Base-by-base conservation (phyloP, 37 sponge, comb jelly and placozoan genomes). In the Theonella swinhoei region DNA sequence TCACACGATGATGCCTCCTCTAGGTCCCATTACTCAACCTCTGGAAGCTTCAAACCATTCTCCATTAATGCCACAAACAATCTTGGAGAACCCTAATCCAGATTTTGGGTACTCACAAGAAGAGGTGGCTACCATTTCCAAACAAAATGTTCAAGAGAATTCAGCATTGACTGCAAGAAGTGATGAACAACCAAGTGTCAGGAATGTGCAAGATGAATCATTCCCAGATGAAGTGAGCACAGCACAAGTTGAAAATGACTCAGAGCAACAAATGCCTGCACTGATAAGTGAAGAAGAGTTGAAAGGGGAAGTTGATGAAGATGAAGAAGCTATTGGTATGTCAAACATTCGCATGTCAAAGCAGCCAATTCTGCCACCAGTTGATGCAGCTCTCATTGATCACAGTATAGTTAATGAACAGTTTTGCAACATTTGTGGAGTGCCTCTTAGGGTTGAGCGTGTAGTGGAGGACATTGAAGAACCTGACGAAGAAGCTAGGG, bases 391-490 rank as follows among this genome's bases (percentile, higher is more conserved):
- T 34, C 60, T 81, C 24, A 36, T 81, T 4, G 82, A 81, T 39
- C 2, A 9, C 1, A 30, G 43, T 11, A 74, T 74, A 29, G 75
- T 74, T n/a, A 37, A 43, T 9, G 25, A 54, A 31, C 31, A 59
- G 24, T 59, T 72, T 30, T 81, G 82, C 29, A 71, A 71, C 69
- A 70, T 42, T 1, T 81, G 82, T 81, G 82, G 82, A 36, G 62
- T 71, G 22, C 34, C 11, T 59, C 47, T 54, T 9, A 42, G 24
- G 37, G 20, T 1, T 26, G 62, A 81, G 3, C 70, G 58, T 22
- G 38, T 36, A 33, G 31, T 9, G 3, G 47, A 30, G 4, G 69
- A 68, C 9, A 41, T 41, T 17, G 69, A 26, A 54, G 82, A 70
- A 81, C 59, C 26, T 4, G 39, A 25, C 35, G 24, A 3, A 19